Conservation (phyloP, 2,113 vertebrate genomes). For the Scopus umbretta region DNA sequence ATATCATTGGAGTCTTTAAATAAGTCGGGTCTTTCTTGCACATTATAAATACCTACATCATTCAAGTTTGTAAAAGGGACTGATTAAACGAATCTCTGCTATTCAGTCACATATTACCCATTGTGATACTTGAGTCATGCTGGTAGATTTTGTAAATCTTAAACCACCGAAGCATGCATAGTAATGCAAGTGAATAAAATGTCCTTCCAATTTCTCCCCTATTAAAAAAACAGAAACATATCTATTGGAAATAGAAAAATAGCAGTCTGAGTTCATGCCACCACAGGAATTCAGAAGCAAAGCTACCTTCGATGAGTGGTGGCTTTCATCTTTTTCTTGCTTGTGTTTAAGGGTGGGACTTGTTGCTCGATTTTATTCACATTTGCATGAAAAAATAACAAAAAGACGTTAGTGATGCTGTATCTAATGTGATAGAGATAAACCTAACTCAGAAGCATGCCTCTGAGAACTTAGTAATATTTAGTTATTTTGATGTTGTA, state of each 20-base stretch:
- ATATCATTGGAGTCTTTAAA: not conserved
- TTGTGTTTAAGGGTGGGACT: not conserved
- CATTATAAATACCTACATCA: not conserved
- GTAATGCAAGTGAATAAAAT: not conserved
- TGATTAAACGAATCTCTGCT: not conserved
- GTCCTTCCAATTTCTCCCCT: not conserved
- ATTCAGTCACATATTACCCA: not conserved
- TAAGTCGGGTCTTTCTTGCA: not conserved
- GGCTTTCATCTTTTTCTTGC: not conserved
- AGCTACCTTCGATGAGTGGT: not conserved
- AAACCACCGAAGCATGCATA: not conserved
- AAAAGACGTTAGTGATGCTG: not conserved
- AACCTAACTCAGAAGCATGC: not conserved
- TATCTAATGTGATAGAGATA: not conserved
- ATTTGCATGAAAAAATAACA: not conserved
- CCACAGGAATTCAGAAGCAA: not conserved
- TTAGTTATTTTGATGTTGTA: not conserved
- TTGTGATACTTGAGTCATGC: not conserved
- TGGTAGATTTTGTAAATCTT: not conserved
- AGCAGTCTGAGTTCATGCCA: not conserved
- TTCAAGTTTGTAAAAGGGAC: not conserved
- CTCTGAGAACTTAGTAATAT: not conserved
- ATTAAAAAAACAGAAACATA: not conserved
- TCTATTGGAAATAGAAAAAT: not conserved
- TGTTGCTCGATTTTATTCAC: not conserved